These are phyloP conservation scores for Dendroctonus valens DNA, from an alignment of 1,140 invertebrate genomes.

Conservation along the genomic window DNA sequence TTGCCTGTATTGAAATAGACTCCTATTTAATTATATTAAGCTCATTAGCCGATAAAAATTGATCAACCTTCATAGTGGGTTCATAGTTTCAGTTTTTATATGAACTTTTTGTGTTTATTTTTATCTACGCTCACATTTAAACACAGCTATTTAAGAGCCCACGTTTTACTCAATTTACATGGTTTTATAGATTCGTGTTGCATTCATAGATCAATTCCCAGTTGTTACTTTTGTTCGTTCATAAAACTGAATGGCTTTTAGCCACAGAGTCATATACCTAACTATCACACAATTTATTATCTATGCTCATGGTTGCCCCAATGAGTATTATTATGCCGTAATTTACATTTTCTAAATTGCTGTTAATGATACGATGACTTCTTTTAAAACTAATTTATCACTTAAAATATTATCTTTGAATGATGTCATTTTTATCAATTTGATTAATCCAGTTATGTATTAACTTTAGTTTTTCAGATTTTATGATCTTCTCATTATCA, in stretches of 20 bases:
- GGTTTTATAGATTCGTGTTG: neutral
- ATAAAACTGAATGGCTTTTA: neutral
- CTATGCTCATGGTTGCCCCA: neutral
- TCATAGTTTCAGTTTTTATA: neutral
- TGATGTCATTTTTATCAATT: neutral
- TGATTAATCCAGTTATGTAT: neutral
- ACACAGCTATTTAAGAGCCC: neutral
- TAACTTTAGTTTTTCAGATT: neutral
- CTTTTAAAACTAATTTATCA: neutral
- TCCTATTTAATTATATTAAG: neutral
- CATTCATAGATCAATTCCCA: neutral
- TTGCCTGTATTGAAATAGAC: neutral
- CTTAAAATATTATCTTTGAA: neutral
- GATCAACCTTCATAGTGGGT: neutral
- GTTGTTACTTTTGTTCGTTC: neutral
- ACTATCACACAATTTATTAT: too few species aligned
- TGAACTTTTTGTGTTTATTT: neutral
- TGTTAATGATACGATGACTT: neutral
- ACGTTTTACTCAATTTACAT: neutral
- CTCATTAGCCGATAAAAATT: neutral
- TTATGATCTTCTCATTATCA: neutral
- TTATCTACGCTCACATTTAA: neutral
- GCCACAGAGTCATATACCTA: too few species aligned
- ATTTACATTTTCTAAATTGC: constrained; percentile 1
- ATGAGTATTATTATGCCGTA: neutral